These are phyloP conservation scores for Grantiella picta DNA, from an alignment of 2,113 vertebrate genomes.

Conservation along the genomic window DNA sequence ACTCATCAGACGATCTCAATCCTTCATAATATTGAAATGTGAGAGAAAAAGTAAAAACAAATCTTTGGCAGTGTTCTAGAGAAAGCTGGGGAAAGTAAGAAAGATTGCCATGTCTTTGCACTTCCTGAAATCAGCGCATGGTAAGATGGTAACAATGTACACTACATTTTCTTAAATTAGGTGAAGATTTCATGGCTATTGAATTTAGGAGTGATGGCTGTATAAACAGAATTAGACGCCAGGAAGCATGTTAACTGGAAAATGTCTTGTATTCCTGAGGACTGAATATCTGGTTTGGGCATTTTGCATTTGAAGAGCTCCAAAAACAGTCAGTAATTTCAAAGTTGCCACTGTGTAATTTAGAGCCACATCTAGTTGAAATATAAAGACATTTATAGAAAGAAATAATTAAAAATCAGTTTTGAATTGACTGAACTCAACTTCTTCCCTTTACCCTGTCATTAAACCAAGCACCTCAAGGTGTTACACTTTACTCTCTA, in stretches of 20 bases:
- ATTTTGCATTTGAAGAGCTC: background rate
- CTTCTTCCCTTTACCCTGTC: background rate
- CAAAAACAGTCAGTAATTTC: background rate
- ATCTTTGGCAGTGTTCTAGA: background rate
- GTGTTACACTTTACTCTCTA: accelerated
- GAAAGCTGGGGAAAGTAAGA: background rate
- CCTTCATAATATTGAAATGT: background rate
- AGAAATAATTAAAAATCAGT: background rate
- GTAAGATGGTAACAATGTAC: background rate
- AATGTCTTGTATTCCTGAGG: background rate
- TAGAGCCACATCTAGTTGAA: background rate
- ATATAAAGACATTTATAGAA: background rate
- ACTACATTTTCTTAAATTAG: background rate
- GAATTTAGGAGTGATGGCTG: background rate
- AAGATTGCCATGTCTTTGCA: background rate
- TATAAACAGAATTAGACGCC: background rate
- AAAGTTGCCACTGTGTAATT: background rate
- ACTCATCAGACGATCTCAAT: background rate
- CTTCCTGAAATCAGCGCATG: background rate
- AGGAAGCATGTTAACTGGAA: background rate
- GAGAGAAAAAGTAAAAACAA: background rate
- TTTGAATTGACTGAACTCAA: background rate
- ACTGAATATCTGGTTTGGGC: background rate
- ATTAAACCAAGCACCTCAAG: background rate
- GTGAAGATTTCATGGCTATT: background rate